phyloP scores from a whole-genome alignment of 2,113 vertebrate genomes.

The Spilogale gracilis region DNA sequence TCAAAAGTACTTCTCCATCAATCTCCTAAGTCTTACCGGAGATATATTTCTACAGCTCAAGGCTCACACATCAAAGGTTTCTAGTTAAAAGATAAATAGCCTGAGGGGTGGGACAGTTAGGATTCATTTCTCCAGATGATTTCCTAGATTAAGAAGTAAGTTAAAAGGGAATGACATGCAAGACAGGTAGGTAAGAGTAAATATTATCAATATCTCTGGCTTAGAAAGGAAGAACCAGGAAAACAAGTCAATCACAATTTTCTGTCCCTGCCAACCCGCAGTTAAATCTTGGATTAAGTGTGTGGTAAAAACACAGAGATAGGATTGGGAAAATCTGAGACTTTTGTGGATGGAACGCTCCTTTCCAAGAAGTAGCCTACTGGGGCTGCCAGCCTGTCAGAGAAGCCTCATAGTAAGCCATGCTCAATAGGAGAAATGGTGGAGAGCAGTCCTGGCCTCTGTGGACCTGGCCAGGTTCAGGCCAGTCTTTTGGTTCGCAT shows the following conservation, averaged over 20 bases:
- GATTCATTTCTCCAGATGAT: background rate
- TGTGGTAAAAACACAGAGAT: background rate
- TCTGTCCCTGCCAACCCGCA: too few relatives aligned
- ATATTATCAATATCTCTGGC: background rate
- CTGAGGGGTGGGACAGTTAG: background rate
- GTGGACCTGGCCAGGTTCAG: background rate
- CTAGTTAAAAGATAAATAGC: conserved; percentile 6
- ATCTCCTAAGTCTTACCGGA: background rate
- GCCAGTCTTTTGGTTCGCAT: background rate
- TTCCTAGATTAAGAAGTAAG: background rate
- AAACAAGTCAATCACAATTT: background rate
- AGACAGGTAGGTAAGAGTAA: background rate
- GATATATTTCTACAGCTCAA: background rate
- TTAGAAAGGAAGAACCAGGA: background rate
- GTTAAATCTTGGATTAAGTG: background rate
- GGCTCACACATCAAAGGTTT: background rate
- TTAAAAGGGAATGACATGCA: background rate
- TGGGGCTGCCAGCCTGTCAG: too few relatives aligned
- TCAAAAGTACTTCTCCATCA: background rate
- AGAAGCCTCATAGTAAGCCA: background rate
- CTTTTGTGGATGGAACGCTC: too few relatives aligned
- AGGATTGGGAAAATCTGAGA: background rate
- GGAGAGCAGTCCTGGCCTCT: background rate
- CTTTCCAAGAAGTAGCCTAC: background rate
- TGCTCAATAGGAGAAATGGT: background rate